phyloP scores from a whole-genome alignment of 2,888 invertebrate species.

The Himalopsyche kuldschensis region DNA sequence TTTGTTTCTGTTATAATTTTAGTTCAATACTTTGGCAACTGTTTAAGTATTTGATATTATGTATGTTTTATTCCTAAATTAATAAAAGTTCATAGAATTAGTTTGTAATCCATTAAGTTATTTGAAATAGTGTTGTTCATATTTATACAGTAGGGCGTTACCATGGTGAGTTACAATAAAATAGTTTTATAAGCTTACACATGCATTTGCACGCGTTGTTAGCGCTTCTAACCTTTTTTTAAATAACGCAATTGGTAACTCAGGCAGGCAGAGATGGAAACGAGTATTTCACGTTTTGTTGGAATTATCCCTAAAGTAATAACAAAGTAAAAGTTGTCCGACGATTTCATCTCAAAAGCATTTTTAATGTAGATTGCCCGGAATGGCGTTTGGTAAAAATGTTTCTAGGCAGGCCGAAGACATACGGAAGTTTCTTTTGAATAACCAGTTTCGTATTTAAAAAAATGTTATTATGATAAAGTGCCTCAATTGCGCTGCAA shows the following conservation, averaged over 20 bases:
- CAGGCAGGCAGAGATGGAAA: not conserved
- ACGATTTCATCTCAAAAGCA: not conserved
- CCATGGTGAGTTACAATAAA: not conserved
- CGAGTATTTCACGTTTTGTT: not conserved
- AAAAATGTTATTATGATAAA: not conserved
- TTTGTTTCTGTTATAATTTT: too few species aligned
- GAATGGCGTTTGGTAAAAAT: not conserved
- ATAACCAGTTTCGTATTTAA: not conserved
- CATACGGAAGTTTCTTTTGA: not conserved
- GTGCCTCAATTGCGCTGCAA: not conserved
- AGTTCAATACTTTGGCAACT: too few species aligned
- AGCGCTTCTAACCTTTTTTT: not conserved
- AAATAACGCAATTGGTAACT: not conserved
- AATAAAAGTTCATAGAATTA: too few species aligned
- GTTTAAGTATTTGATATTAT: too few species aligned
- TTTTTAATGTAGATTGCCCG: not conserved
- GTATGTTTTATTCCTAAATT: too few species aligned
- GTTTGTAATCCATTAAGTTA: too few species aligned
- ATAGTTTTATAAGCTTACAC: not conserved
- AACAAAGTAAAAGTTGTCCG: constrained; percentile 1
- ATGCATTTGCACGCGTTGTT: not conserved
- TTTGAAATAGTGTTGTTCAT: too few species aligned
- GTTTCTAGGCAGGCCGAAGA: not conserved
- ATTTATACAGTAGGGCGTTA: not conserved
- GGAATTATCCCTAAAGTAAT: constrained; percentile 1